Conservation (phyloP, 2,113 vertebrate species). For the Chaetops frenatus region DNA sequence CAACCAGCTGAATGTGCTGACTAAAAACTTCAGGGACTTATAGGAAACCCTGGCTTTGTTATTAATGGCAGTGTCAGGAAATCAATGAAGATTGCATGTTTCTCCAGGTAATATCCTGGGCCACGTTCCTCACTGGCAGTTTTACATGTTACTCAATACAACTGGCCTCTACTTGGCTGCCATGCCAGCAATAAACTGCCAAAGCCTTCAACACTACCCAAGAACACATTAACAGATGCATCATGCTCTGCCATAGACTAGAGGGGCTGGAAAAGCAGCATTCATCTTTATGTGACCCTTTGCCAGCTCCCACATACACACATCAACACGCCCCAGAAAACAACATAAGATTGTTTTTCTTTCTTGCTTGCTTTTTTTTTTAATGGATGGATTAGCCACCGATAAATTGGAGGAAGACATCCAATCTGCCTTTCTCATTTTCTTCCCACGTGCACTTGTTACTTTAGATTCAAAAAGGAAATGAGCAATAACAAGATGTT, state of each 20-base stretch:
- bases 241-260: background rate
- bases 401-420: background rate
- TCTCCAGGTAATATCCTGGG: background rate
- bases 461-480: background rate
- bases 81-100: slow-evolving; percentile 34
- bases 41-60: background rate
- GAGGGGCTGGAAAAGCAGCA: background rate
- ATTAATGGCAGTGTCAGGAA: slow-evolving; percentile 27
- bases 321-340: background rate
- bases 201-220: background rate
- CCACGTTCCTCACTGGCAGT: background rate
- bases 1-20: background rate
- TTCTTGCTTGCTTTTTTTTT: too few relatives aligned
- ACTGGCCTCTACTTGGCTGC: background rate
- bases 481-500: background rate
- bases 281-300: background rate
- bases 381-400: background rate
- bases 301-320: background rate
- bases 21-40: background rate
- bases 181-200: background rate
- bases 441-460: background rate
- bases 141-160: background rate
- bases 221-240: background rate
- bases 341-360: background rate
- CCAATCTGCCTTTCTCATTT: background rate